Base-by-base conservation (phyloP, 2,797 vertebrate genomes). In the Catharus ustulatus region DNA sequence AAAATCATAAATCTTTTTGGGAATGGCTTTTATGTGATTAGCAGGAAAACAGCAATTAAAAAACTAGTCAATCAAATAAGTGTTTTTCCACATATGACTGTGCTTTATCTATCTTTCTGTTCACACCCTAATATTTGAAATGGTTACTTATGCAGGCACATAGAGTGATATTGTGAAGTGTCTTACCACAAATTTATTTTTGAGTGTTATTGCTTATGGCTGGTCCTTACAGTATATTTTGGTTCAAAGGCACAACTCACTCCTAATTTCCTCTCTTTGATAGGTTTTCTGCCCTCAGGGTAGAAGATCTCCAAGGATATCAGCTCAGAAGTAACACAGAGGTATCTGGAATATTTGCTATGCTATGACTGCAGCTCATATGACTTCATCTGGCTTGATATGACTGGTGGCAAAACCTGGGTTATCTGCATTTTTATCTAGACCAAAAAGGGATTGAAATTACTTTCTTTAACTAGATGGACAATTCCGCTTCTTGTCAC, bases 251-350 rank as follows among this genome's bases (percentile, higher is more conserved):
- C 24, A 11, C 45, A 91, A 52, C 6, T 93, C 63, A 43, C 30
- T 78, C 40, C 48, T 71, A 59, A 93, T 96, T 96, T 95, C 66
- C 66, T 81, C 58, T 63, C 57, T 87, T 54, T 82, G 64, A 81
- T 89, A 95, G 80, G 69, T 91, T 93, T 58, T 72, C 51, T 93
- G 64, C 43, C 64, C 62, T 92, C 26, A 38, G 29, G 52, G 73
- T 40, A 68, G 29, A 91, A 79, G 11, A 76, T 36, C 27, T 95
- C 42, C 54, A 84, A 42, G 40, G 59, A 67, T 27, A 92, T 76
- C 62, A 87, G 34, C 15, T 61, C 58, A 76, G 45, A 93, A 93
- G 68, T 19, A 58, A 49, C 40, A 69, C 15, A 81, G 20, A 84
- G 24, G 43, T 76, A 79, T 80, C 45, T 87, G 51, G 54, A 91